phyloP scores from a whole-genome alignment of 2,797 vertebrate genomes.

The Danio jaintianensis region DNA sequence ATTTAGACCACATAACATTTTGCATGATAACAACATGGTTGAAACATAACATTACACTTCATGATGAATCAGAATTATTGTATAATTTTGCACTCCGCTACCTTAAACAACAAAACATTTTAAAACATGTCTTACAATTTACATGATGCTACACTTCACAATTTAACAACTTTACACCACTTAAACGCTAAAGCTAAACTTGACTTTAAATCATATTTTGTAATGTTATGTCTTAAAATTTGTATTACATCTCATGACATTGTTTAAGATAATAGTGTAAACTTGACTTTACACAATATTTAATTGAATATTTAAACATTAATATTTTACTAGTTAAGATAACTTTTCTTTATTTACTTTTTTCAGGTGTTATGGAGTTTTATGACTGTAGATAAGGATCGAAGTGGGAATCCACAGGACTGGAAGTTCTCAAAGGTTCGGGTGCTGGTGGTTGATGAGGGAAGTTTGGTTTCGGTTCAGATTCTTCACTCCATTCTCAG shows the following conservation, averaged over 20 bases:
- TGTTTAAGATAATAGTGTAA: too few species aligned
- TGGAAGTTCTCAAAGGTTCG: constrained; percentile 84
- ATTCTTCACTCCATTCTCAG: constrained; percentile 79
- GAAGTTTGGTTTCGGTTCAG: constrained; percentile 82
- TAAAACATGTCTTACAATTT: neutral
- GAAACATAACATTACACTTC: neutral
- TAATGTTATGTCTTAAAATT: too few species aligned
- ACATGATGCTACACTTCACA: too few species aligned
- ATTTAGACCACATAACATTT: neutral
- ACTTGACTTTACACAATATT: too few species aligned
- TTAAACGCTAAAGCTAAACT: too few species aligned
- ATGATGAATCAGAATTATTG: too few species aligned
- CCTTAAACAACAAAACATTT: neutral
- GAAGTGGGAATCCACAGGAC: rapidly evolving
- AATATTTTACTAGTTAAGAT: too few species aligned
- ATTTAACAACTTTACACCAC: too few species aligned
- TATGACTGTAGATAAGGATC: constrained; percentile 61
- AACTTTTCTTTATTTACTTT: neutral
- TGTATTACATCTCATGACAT: too few species aligned
- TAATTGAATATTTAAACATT: too few species aligned
- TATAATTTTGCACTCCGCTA: neutral
- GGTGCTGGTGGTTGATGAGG: constrained; percentile 86
- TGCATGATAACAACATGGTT: neutral
- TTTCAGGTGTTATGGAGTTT: constrained; percentile 82
- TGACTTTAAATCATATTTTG: too few species aligned